Evolutionary conservation across 1,140 invertebrate species (phyloP).

Genomic region (Oscheius sp.): DNA sequence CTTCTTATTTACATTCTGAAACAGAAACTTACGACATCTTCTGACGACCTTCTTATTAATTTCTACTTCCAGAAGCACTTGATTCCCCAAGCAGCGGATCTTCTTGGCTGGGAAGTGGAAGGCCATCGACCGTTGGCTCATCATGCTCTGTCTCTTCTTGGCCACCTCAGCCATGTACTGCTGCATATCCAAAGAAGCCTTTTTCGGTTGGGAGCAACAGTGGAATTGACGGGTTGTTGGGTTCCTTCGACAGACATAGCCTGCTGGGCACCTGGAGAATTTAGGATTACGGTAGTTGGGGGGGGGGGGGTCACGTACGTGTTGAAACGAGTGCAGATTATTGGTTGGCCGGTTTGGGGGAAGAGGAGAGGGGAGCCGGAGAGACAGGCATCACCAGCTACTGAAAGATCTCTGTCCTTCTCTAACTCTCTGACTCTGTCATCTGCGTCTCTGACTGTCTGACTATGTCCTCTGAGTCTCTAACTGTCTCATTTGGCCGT

Average conservation of each 20-base stretch:
- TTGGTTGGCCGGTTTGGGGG: conserved; percentile 17
- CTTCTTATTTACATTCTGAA: background rate
- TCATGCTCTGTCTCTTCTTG: background rate
- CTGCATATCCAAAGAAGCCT: background rate
- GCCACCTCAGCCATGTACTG: conserved; percentile 17
- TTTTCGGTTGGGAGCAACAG: conserved; percentile 12
- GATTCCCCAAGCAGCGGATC: conserved; percentile 32
- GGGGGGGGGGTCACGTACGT: too few species aligned
- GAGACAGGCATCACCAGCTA: conserved; percentile 1
- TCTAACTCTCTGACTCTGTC: too few species aligned
- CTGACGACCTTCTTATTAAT: conserved; percentile 23
- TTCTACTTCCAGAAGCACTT: conserved; percentile 30
- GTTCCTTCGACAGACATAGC: conserved; percentile 16
- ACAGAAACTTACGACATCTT: conserved; percentile 35
- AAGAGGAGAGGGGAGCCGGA: conserved; percentile 1
- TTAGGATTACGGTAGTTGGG: too few species aligned
- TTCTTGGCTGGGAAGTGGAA: background rate
- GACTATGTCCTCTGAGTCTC: too few species aligned
- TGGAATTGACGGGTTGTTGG: conserved; percentile 7
- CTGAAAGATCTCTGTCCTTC: conserved; percentile 1
- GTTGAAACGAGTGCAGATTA: conserved; percentile 21
- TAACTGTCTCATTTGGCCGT: too few species aligned
- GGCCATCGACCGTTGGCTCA: background rate
- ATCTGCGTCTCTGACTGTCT: too few species aligned
- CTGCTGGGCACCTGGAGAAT: conserved; percentile 13